Conservation (phyloP, 2,888 invertebrate genomes). For the Macrosiphum euphorbiae region DNA sequence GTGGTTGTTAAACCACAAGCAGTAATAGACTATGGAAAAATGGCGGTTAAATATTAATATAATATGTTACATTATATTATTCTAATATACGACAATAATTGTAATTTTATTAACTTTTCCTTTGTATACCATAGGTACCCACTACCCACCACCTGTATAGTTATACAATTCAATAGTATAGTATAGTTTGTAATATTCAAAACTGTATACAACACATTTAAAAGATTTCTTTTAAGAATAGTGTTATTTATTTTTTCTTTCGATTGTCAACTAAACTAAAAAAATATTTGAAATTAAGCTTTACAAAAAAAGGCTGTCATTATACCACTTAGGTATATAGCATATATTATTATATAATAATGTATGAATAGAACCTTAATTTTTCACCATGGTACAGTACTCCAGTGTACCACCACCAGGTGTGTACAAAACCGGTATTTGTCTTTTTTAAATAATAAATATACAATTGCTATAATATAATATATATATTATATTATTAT, state of each 20-base stretch:
- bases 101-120: neutral
- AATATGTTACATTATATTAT: neutral
- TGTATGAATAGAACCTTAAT: slow-evolving; percentile 44
- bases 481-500: neutral
- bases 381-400: neutral
- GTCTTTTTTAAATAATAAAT: neutral
- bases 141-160: too few relatives aligned
- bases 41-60: neutral
- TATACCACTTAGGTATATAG: neutral
- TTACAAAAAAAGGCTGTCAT: slow-evolving; percentile 36
- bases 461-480: neutral
- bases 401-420: neutral
- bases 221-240: neutral
- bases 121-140: neutral
- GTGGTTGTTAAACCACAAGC: neutral
- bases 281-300: neutral
- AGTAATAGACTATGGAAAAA: neutral
- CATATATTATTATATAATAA: neutral
- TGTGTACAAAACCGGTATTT: neutral
- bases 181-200: neutral
- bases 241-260: neutral
- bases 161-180: neutral
- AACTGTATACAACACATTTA: neutral
- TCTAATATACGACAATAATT: neutral
- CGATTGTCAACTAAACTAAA: neutral